Evolutionary conservation across 1,140 invertebrate species (phyloP).

Genomic region (Pseudomyrmex concolor): DNA sequence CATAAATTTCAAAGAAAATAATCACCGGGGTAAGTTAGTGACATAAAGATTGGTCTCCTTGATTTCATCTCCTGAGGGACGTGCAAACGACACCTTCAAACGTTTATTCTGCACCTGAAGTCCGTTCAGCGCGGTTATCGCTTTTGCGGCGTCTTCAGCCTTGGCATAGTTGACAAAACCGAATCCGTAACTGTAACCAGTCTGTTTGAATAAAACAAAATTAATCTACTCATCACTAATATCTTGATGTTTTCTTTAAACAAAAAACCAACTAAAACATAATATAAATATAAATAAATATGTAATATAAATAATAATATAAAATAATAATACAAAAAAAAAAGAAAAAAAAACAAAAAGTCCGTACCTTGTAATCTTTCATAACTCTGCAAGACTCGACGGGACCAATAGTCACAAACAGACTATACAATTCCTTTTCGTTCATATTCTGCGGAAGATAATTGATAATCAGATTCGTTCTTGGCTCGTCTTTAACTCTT

Average conservation of each 20-base stretch:
- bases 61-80: slow-evolving; percentile 95
- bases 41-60: slow-evolving; percentile 98
- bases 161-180: slow-evolving; percentile 97
- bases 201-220: slow-evolving; percentile 85
- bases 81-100: slow-evolving; percentile 94
- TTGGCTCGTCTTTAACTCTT: slow-evolving; percentile 75
- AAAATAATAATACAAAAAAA: too few relatives aligned
- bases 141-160: slow-evolving; percentile 93
- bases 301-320: slow-evolving; percentile 8
- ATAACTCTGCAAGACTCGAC: slow-evolving; percentile 96
- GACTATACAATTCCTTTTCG: slow-evolving; percentile 94
- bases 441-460: slow-evolving; percentile 97
- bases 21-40: slow-evolving; percentile 93
- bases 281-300: not conserved
- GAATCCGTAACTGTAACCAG: slow-evolving; percentile 98
- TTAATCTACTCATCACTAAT: slow-evolving; percentile 57
- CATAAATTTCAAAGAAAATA: too few relatives aligned
- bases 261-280: too few relatives aligned
- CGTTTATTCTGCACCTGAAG: slow-evolving; percentile 92
- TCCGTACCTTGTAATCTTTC: slow-evolving; percentile 92
- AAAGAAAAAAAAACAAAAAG: too few relatives aligned
- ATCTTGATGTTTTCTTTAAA: too few relatives aligned
- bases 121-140: slow-evolving; percentile 95
- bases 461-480: slow-evolving; percentile 97
- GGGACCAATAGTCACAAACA: slow-evolving; percentile 94